Conservation (phyloP, 2,888 invertebrate genomes). For the Platypus cylindrus region DNA sequence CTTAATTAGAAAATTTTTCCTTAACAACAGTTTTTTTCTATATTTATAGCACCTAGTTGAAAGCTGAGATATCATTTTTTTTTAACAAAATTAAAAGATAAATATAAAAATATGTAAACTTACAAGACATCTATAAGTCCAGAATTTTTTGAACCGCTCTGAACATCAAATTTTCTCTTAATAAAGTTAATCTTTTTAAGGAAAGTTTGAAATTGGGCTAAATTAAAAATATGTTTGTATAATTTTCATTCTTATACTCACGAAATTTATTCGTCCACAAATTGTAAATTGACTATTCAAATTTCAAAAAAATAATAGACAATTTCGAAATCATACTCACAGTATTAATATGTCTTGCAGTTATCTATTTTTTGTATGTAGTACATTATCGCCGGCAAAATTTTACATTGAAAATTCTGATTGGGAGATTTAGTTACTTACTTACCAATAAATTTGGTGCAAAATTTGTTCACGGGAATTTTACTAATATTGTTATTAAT, state of each 20-base stretch:
- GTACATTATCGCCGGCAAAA: constrained; percentile 4
- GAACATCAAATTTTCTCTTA: constrained; percentile 9
- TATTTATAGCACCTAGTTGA: too few relatives aligned
- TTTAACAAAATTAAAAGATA: too few relatives aligned
- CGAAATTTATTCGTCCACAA: constrained; percentile 12
- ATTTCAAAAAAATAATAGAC: constrained; percentile 6
- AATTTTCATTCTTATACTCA: constrained; percentile 20
- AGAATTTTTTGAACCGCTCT: constrained; percentile 2
- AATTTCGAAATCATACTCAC: constrained; percentile 14
- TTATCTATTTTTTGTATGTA: constrained; percentile 11
- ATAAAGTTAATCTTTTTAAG: constrained; percentile 6
- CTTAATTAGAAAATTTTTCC: too few relatives aligned
- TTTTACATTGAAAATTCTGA: too few relatives aligned
- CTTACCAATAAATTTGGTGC: constrained; percentile 1
- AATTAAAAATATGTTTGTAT: constrained; percentile 6
- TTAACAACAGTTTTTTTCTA: too few relatives aligned
- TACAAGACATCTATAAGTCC: constrained; percentile 7
- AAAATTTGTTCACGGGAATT: too few relatives aligned
- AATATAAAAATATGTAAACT: too few relatives aligned
- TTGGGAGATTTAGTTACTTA: background rate
- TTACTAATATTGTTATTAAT: too few relatives aligned
- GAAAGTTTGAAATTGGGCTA: constrained; percentile 8
- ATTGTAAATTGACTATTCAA: constrained; percentile 7
- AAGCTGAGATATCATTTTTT: too few relatives aligned
- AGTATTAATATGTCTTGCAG: constrained; percentile 8